Evolutionary conservation across 1,140 invertebrate species (phyloP).

Genomic region (Zophobas morio): DNA sequence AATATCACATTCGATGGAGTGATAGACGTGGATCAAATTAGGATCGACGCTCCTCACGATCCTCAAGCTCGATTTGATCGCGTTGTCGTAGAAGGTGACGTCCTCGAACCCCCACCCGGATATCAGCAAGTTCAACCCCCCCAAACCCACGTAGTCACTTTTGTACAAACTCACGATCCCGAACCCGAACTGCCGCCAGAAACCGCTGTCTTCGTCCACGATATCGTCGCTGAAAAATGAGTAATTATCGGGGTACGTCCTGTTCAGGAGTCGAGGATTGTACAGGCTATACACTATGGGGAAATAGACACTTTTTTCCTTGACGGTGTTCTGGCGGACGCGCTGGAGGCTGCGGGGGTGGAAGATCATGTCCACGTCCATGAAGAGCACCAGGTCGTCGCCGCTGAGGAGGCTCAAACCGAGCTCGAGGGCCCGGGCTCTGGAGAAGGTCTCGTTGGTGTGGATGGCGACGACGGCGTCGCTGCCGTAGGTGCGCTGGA

Average conservation of each 20-base stretch:
- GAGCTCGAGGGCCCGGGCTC: conserved; percentile 84
- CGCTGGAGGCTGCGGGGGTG: conserved; percentile 77
- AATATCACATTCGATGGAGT: conserved; percentile 89
- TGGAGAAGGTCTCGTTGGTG: conserved; percentile 81
- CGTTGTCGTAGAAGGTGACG: conserved; percentile 91
- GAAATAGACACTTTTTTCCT: conserved; percentile 89
- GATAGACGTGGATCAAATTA: conserved; percentile 93
- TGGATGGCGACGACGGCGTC: not conserved
- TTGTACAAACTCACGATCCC: conserved; percentile 95
- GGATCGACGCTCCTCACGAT: conserved; percentile 89
- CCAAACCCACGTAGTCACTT: conserved; percentile 82
- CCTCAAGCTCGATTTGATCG: conserved; percentile 76
- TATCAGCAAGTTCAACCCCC: conserved; percentile 94
- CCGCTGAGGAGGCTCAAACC: conserved; percentile 71
- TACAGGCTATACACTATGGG: conserved; percentile 98
- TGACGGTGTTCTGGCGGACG: conserved; percentile 84
- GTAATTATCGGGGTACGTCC: conserved; percentile 49
- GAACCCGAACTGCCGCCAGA: conserved; percentile 96
- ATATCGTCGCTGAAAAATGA: conserved; percentile 18
- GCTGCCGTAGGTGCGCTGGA: conserved; percentile 68
- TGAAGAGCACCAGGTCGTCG: conserved; percentile 85
- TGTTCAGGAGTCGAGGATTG: conserved; percentile 76
- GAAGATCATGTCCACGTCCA: conserved; percentile 93
- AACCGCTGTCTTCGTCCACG: conserved; percentile 79
- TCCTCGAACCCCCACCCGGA: conserved; percentile 96